Evolutionary conservation across 2,888 invertebrate species (phyloP), one percentile per base, ranked within the genome.

Genomic region (Zaprionus lineosus): DNA sequence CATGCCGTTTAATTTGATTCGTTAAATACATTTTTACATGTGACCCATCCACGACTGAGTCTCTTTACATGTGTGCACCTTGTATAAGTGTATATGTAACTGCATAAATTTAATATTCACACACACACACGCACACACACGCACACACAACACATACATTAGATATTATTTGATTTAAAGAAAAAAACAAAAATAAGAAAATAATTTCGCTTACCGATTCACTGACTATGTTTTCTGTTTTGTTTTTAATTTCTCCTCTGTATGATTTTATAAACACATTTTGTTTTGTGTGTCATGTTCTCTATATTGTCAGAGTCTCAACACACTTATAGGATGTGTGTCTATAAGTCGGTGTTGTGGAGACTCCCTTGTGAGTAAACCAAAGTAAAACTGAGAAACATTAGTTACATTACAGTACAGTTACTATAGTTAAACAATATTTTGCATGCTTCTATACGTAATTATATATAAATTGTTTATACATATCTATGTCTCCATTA

Each of bases 361-460:
- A 75, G 84, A 87, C 82, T 87, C 85, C 83, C 75, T 88, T 88
- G 88, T 89, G 88, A 88, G 88, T 89, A 88, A 77, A 77, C 77
- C 84, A 81, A 77, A 68, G 55, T 52, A 55, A 72, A 78, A 64
- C 52, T 77, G 78, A 61, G 61, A 66, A 59, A 46, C 31, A 53
- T 64, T 64, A 63, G 63, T 44, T 56, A 63, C 66, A 62, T 55
- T 52, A 53, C 34, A 63, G 36, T 48, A 29, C 9, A 26, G 26
- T 26, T 40, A 21, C n/a, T 15, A 34, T 12, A 31, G 5, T 4
- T 31, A 11, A 8, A 31, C 12, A n/a, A 51, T 41, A 47, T 21
- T 15, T 55, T 21, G n/a, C 31, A 61, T 44, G 43, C 28, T 28
- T 31, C 26, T 26, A 37, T 12, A 43, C 36, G 31, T 37, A 55